These are phyloP conservation scores for Corapipo altera DNA, from an alignment of 2,113 vertebrate species.

Conservation along the genomic window DNA sequence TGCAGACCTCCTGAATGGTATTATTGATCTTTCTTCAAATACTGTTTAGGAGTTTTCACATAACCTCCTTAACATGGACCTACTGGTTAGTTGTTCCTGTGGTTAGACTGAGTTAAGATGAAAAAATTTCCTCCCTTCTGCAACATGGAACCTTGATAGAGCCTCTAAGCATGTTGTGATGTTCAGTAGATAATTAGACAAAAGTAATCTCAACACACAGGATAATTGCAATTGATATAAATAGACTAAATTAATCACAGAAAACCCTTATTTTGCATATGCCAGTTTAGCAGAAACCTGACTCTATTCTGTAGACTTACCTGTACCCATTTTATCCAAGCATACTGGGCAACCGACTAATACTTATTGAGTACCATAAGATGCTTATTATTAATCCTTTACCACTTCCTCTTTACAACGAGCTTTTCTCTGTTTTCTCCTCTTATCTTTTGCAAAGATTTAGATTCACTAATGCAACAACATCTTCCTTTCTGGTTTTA, in stretches of 20 bases:
- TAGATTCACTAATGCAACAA: neutral
- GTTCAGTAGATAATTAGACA: neutral
- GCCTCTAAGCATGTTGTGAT: neutral
- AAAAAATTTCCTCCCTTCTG: neutral
- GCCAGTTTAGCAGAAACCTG: neutral
- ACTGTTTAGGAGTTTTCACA: neutral
- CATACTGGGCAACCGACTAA: neutral
- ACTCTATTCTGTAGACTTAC: neutral
- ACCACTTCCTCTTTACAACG: neutral
- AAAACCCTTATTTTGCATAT: neutral
- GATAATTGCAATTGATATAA: neutral
- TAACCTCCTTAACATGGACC: neutral
- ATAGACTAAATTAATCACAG: neutral
- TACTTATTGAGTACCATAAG: neutral
- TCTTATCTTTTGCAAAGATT: neutral
- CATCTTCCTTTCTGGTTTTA: neutral
- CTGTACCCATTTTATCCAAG: neutral
- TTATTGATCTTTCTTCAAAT: neutral
- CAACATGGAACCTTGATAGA: neutral
- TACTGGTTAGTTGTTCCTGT: neutral
- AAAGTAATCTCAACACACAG: neutral
- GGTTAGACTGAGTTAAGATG: neutral
- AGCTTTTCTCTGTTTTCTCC: neutral
- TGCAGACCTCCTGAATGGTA: neutral
- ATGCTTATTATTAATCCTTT: neutral